Evolutionary conservation across 2,113 vertebrate genomes (phyloP), one percentile per base, ranked within the genome.

Genomic region (Ictalurus punctatus): DNA sequence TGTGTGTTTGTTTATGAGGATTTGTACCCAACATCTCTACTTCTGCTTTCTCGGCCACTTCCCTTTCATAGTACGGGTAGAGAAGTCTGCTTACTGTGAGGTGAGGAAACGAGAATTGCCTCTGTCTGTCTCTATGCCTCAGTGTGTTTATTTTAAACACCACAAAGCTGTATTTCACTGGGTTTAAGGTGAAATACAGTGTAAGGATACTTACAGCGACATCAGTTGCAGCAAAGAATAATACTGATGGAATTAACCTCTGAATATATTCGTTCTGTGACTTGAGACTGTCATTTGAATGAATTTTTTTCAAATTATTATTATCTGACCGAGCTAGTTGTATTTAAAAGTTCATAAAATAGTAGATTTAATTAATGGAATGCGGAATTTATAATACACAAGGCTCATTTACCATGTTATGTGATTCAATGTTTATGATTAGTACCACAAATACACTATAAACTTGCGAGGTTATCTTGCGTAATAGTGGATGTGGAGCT

Each of bases 21-120:
- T 30, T 89, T 17, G 85, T 78, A 58, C 44, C 69, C 82, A 85
- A 59, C 21, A 17, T n/a, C 37, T 83, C 90, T 58, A 91, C 94
- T 95, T 96, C 95, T 95, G 93, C 94, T 96, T 95, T 96, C 92
- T 83, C 58, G 37, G 23, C 82, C 61, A 95, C 94, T 95, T 95
- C 95, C 94, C 92, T 93, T 91, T 94, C 94, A 89, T 89, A 59
- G 86, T 94, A 90, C 90, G 71, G 71, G 82, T 90, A 91, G 91
- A 94, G 92, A 93, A 93, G 92, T 94, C 91, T 89, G 79, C 65
- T 74, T 8, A 54, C 25, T 54, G 69, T 48, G 17, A 82, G 52
- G 56, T 30, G 17, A 25, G 85, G 59, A 92, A 88, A 78, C 19
- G 81, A 90, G 63, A 85, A 71, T 85, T 59, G 54, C 37, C 48